Evolutionary conservation across 1,140 invertebrate species (phyloP).

Genomic region (Bursaphelenchus mucronatus): DNA sequence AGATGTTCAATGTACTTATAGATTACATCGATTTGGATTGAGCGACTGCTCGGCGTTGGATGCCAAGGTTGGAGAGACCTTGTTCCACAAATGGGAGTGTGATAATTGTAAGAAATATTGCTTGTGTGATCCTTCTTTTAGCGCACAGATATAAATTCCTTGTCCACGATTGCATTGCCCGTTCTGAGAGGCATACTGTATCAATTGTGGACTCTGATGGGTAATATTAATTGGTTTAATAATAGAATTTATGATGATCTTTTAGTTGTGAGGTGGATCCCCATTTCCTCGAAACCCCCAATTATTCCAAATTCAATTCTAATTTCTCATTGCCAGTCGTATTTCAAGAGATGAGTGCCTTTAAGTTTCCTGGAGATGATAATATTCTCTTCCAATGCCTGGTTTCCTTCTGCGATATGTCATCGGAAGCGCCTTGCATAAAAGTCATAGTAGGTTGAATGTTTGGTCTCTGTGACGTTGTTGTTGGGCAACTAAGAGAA

Average conservation of each 20-base stretch:
- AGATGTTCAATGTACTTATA: constrained; percentile 51
- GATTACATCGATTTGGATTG: constrained; percentile 52
- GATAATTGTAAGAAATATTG: constrained; percentile 44
- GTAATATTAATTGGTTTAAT: constrained; percentile 20
- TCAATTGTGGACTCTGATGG: constrained; percentile 55
- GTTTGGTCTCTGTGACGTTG: background rate
- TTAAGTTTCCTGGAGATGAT: constrained; percentile 59
- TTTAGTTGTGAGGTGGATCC: constrained; percentile 55
- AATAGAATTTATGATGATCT: constrained; percentile 19
- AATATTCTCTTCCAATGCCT: constrained; percentile 53
- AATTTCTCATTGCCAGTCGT: constrained; percentile 4
- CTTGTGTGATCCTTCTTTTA: constrained; percentile 32
- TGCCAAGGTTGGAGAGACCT: constrained; percentile 56
- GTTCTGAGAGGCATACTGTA: constrained; percentile 48
- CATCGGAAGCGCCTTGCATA: constrained; percentile 36
- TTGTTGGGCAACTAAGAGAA: constrained; percentile 3
- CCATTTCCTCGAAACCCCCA: constrained; percentile 57
- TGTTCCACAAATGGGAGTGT: constrained; percentile 58
- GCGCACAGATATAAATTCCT: constrained; percentile 55
- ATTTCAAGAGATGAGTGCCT: constrained; percentile 58
- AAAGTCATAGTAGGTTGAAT: constrained; percentile 8
- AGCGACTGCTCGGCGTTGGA: constrained; percentile 54
- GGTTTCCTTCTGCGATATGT: constrained; percentile 55
- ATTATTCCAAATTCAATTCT: constrained; percentile 44
- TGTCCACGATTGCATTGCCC: constrained; percentile 55